These are phyloP conservation scores for Cyprinodon brontotheroides DNA, from an alignment of 2,113 vertebrate genomes.

Conservation along the genomic window DNA sequence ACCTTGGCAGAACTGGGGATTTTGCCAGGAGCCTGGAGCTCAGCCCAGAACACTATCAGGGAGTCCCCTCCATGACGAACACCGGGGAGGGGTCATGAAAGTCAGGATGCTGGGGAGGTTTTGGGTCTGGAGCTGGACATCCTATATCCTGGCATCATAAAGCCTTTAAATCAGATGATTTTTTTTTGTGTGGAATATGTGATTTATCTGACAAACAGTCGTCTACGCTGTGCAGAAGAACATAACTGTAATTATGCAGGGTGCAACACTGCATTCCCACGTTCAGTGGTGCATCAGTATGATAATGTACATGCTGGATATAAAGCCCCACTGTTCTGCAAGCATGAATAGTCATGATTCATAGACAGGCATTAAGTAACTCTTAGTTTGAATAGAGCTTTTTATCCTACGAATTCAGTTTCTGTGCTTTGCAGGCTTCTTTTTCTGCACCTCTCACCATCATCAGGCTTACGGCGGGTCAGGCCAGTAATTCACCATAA, in stretches of 20 bases:
- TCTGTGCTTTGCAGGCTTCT: constrained; percentile 9
- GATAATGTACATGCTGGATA: constrained; percentile 57
- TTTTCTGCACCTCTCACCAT: neutral
- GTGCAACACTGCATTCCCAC: constrained; percentile 29
- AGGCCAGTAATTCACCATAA: neutral
- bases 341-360: constrained; percentile 67
- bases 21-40: neutral
- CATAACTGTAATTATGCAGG: constrained; percentile 12
- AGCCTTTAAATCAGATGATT: neutral
- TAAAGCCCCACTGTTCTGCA: constrained; percentile 64
- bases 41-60: neutral
- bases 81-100: neutral
- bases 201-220: neutral
- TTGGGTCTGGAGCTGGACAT: too few species aligned
- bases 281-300: constrained; percentile 30
- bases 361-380: constrained; percentile 42
- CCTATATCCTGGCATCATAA: neutral
- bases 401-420: constrained; percentile 19
- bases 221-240: neutral
- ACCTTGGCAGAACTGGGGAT: neutral
- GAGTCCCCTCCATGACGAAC: neutral
- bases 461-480: neutral
- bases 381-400: constrained; percentile 33
- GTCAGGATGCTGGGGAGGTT: too few species aligned
- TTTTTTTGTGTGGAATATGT: neutral